Base-by-base conservation (phyloP, 2,888 invertebrate genomes). In the Nomada lathburiana region DNA sequence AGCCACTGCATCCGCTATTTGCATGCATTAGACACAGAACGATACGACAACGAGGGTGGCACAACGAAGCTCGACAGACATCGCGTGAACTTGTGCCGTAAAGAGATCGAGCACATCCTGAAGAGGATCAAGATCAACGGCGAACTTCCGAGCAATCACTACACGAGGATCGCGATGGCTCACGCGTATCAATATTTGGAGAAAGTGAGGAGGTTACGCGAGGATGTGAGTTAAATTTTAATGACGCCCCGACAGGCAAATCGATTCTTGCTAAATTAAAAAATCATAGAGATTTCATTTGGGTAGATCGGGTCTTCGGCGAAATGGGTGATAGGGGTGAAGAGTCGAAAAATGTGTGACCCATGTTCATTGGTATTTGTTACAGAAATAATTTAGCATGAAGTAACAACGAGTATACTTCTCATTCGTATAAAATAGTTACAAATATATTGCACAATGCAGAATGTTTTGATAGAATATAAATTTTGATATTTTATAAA, bases 181-280 rank as follows among this genome's bases (percentile, higher is more conserved):
- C 93, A 93, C 68, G 92, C 91, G 13, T 91, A 94, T 73, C 93
- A 94, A 69, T 94, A 95, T 88, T 90, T 95, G 36, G 88, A 90
- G 65, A 94, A 93, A 85, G 89, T 95, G 13, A 91, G 92, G 60
- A 90, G 92, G 20, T 90, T 95, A 9, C 90, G 93, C 57, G 93
- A 94, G 76, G 95, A 95, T 86, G 95, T 95, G 57, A 82, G 83
- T 82, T 23, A 18, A 23, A 16, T 42, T 62, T 62, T 60, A 26
- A 26, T 47, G 18, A 13, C n/a, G 10, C 13, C 3, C 16, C 13
- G 26, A 13, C 67, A 23, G 13, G 44, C 7, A 13, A 47, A 20
- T 1, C 23, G 2, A 36, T 7, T 20, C n/a, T 3, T 52, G 1
- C 7, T 18, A 5, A 11, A 57, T 13, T 42, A 13, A 16, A 2